Evolutionary conservation across 2,797 vertebrate genomes (phyloP), one percentile per base, ranked within the genome.

Genomic region (Nyctalus aviator): DNA sequence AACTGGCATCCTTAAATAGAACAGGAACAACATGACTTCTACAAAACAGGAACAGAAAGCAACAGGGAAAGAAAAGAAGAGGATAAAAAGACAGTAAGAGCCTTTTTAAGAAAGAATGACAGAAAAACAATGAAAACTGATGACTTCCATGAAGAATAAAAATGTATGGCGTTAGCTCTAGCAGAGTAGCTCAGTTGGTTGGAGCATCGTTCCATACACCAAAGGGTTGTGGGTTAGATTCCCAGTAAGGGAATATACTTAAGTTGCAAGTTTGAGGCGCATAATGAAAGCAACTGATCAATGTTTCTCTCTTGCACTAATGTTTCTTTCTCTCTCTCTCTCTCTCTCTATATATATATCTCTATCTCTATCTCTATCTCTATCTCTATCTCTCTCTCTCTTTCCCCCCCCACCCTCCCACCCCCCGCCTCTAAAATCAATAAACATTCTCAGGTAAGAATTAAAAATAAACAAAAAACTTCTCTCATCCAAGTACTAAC

Each of bases 31-130:
- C 30, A 59, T 35, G n/a, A 87, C 11, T 73, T 88, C 62, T 84
- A 69, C 23, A 85, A 94, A 95, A 94, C 88, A 92, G 41, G 82
- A 94, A 95, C 37, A 87, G 59, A 95, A 93, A 90, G 57, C 66
- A 75, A 77, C 30, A 88, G 41, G 44, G 48, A 83, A 12, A 88
- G 13, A 50, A 90, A 82, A 90, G 48, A 77, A 90, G 57, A 77
- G 12, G n/a, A 88, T 59, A 83, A 87, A 14, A 77, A 88, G 30
- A 87, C 27, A 85, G 27, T 59, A 88, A 53, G 25, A 87, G 17
- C 17, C 66, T 75, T 62, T 73, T 75, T 12, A 50, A 55, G 48
- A 78, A 91, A 68, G 46, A 11, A 93, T 75, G 81, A 71, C 75
- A 90, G n/a, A 53, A 85, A 88, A 57, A 53, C 25, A 44, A 23